Conservation (phyloP, 2,797 vertebrate genomes). For the Microcaecilia unicolor region DNA sequence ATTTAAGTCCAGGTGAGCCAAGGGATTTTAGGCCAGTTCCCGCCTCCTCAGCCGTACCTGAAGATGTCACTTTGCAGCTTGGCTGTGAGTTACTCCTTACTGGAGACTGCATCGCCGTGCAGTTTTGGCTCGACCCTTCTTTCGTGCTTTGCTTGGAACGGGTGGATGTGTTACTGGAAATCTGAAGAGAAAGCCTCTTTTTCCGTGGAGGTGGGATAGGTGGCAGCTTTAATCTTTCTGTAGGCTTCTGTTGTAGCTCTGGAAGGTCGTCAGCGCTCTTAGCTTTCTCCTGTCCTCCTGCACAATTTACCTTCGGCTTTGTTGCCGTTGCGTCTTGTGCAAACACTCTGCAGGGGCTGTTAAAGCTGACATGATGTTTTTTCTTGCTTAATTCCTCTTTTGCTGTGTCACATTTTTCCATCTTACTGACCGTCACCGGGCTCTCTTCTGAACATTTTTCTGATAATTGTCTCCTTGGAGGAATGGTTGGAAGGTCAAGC, state of each 20-base stretch:
- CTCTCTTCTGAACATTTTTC: slow-evolving; percentile 37
- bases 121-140: background rate
- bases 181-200: slow-evolving; percentile 48
- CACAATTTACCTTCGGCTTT: slow-evolving; percentile 2
- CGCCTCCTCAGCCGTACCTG: background rate
- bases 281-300: background rate
- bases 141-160: background rate
- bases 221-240: slow-evolving; percentile 6
- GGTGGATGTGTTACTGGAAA: background rate
- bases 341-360: background rate
- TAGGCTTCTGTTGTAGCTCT: slow-evolving; percentile 14
- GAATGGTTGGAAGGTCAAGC: slow-evolving; percentile 34
- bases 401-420: background rate
- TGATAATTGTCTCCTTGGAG: slow-evolving; percentile 38
- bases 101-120: rapidly evolving
- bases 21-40: background rate
- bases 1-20: slow-evolving; percentile 34
- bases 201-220: slow-evolving; percentile 82
- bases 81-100: background rate
- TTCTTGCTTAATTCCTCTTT: slow-evolving; percentile 11
- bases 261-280: slow-evolving; percentile 3
- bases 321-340: slow-evolving; percentile 8
- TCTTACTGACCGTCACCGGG: slow-evolving; percentile 1
- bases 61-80: background rate
- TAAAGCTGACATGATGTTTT: background rate